Evolutionary conservation across 1,140 invertebrate species (phyloP).

Genomic region (Neomicropteryx cornuta): DNA sequence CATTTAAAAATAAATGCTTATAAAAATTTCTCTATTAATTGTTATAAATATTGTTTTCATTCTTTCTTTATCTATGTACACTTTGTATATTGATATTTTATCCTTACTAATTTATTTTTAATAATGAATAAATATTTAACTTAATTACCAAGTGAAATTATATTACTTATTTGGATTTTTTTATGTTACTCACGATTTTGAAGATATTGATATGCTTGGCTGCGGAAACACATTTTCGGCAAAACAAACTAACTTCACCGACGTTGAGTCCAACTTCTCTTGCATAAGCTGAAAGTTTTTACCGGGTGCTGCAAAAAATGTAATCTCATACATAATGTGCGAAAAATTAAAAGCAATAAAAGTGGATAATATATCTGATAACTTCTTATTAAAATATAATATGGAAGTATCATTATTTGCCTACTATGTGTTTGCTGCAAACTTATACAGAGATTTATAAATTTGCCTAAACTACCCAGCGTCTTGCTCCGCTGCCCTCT

Average conservation of each 20-base stretch:
- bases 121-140: background rate
- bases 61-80: background rate
- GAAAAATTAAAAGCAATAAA: background rate
- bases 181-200: slow-evolving; percentile 32
- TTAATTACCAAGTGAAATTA: no score
- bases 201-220: slow-evolving; percentile 27
- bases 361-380: background rate
- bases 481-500: background rate
- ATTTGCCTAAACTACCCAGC: slow-evolving; percentile 1
- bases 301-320: slow-evolving; percentile 23
- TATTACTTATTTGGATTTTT: no score
- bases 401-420: background rate
- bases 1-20: no score
- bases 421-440: slow-evolving; percentile 2
- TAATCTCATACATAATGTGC: background rate
- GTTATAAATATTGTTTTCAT: no score
- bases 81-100: background rate
- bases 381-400: background rate
- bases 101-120: background rate
- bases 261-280: slow-evolving; percentile 32
- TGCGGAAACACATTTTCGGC: slow-evolving; percentile 33
- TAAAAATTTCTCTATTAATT: no score
- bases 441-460: slow-evolving; percentile 1
- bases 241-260: slow-evolving; percentile 30
- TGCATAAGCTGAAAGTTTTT: slow-evolving; percentile 31